Percentiles rank a stretch among this genome's conserved stretches.
phyloP scores from a whole-genome alignment of 2,888 invertebrate species.

The Morinoia aosen region DNA sequence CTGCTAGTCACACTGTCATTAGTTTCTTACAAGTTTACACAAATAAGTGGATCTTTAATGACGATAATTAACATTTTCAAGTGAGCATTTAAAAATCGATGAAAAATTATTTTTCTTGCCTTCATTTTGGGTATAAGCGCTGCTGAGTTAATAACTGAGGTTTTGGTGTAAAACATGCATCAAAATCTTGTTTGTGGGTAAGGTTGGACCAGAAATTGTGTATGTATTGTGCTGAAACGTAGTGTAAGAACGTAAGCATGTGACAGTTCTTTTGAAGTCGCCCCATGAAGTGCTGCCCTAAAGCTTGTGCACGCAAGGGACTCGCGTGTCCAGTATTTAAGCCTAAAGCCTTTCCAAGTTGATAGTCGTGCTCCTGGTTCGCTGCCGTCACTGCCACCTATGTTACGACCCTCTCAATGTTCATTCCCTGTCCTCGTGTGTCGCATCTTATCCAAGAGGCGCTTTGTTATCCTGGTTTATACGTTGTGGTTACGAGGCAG shows the following conservation, averaged over 20 bases:
- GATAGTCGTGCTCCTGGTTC: conserved; percentile 1
- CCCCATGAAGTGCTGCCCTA: neutral
- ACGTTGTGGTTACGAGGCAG: neutral
- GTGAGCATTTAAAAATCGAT: neutral
- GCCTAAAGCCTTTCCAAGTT: neutral
- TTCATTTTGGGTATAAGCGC: neutral
- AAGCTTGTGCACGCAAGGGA: neutral
- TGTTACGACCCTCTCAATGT: neutral
- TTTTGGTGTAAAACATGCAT: neutral
- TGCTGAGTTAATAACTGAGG: neutral
- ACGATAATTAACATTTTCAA: neutral
- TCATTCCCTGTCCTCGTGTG: neutral
- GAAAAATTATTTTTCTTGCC: neutral
- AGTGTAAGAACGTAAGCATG: neutral
- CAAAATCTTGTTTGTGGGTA: neutral
- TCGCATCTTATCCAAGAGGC: neutral
- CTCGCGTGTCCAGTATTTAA: neutral
- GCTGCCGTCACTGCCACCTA: conserved; percentile 16
- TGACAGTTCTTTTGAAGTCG: neutral
- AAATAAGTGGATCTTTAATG: neutral
- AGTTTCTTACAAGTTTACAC: neutral
- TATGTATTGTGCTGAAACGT: neutral
- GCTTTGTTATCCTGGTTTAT: neutral
- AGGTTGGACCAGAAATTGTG: neutral
- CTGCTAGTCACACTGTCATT: neutral